Conservation (phyloP, 2,797 vertebrate genomes). For the Xerus rutilus region DNA sequence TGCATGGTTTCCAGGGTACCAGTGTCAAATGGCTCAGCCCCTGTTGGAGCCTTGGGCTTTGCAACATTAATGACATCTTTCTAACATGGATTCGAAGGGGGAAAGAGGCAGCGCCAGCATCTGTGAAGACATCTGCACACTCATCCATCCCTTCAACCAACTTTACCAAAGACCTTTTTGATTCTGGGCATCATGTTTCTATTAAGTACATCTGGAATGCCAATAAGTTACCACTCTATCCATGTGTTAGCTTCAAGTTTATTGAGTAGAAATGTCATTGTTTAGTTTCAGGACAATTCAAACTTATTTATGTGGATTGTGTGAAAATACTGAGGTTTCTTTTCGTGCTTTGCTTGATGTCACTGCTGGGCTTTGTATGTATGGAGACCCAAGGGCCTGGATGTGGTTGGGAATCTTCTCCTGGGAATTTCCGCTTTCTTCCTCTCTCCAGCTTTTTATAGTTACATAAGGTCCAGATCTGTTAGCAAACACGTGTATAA, state of each 20-base stretch:
- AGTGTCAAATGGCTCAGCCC: background rate
- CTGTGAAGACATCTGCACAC: background rate
- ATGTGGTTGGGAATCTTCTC: slow-evolving; percentile 75
- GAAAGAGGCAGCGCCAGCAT: background rate
- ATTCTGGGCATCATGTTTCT: slow-evolving; percentile 40
- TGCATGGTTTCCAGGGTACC: background rate
- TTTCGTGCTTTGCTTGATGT: slow-evolving; percentile 43
- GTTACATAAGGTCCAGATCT: slow-evolving; percentile 79
- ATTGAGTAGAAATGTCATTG: slow-evolving; percentile 51
- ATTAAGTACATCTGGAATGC: slow-evolving; percentile 57
- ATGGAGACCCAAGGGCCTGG: slow-evolving; percentile 36
- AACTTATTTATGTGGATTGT: slow-evolving; percentile 77
- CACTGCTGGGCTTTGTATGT: slow-evolving; percentile 64
- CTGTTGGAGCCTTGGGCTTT: background rate
- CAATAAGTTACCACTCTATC: background rate
- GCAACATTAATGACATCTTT: background rate
- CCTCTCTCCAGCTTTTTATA: slow-evolving; percentile 79
- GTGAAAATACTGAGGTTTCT: slow-evolving; percentile 75
- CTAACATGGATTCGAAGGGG: background rate
- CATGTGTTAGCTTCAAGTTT: background rate
- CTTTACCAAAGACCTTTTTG: slow-evolving; percentile 33
- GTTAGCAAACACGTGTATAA: slow-evolving; percentile 78
- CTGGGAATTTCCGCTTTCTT: slow-evolving; percentile 81
- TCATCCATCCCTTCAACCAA: background rate
- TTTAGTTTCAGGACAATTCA: slow-evolving; percentile 76